Evolutionary conservation across 2,113 vertebrate species (phyloP), one percentile per base, ranked within the genome.

Genomic region (Heloderma charlesbogerti): DNA sequence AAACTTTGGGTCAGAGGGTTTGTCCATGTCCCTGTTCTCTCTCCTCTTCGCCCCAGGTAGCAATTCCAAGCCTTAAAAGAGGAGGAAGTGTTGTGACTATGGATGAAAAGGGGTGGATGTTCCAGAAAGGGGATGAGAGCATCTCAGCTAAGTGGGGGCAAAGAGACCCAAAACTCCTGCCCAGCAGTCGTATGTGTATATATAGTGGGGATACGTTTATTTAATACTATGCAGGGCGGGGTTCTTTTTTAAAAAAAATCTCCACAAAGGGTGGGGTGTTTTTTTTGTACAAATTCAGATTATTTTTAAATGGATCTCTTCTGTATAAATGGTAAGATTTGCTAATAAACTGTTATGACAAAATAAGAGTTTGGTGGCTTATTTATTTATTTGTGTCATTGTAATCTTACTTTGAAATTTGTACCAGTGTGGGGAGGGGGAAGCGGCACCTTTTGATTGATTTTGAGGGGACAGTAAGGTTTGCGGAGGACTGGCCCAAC

Each of bases 261-360:
- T 78, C 72, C 25, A 63, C 6, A 74, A 63, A 27, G 57, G 84
- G 18, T 34, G 18, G 25, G 13, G 45, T 20, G 10, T 10, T 34
- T 13, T 54, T 51, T 90, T 86, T 77, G 74, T 86, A 88, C 63
- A 79, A 77, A 89, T 86, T 57, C 40, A 51, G 83, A 86, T 90
- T 69, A 51, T 86, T 89, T 89, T 90, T 86, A 15, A 89, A 60
- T 43, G 31, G 83, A 67, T 79, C 63, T 57, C 25, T 85, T 86
- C 48, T 90, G 89, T 80, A 86, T 67, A 90, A 86, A 90, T 69
- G 85, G 74, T 86, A 78, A 85, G 60, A 90, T 85, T 79, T 86
- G 83, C 60, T 40, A 90, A 90, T 90, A 90, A 90, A 90, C 31
- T 16, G 54, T 79, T 86, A 34, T 37, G n/a, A 78, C 27, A 43